Base-by-base conservation (phyloP, 1,140 invertebrate genomes). In the Argopecten irradians region DNA sequence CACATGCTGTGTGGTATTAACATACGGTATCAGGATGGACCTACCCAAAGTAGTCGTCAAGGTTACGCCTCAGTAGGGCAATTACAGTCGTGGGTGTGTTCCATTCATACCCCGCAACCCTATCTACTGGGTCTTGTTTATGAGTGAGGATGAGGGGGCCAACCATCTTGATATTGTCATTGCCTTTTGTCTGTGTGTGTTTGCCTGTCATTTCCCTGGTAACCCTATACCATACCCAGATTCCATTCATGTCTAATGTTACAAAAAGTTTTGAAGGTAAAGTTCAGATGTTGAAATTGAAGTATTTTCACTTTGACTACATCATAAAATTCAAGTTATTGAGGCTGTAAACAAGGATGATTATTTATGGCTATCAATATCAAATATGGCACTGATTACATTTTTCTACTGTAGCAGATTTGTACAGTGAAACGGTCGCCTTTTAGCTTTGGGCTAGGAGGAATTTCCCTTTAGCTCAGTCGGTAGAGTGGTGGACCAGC, bases 181-280 rank as follows among this genome's bases (percentile, higher is more conserved):
- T 71, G 7, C 55, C 55, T 28, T 5, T 71, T 71, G 55, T 71
- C 55, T 11, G 13, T 16, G 22, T 71, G n/a, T 71, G 55, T 71
- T 28, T 71, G 55, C 22, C 22, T 71, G 55, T 71, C 55, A 71
- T 7, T 71, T 5, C 28, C 55, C 2, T 5, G 22, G 55, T 28
- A n/a, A 71, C 16, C 55, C n/a, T 3, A 71, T 71, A 71, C 55
- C 28, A n/a, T n/a, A 28, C 22, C 13, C 22, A 71, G 28, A 71
- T 71, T 71, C 28, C 55, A 71, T 71, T 71, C 55, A 71, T 71
- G 55, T 71, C 28, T 71, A 71, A 71, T 71, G 55, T 71, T 71
- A 28, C 55, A 71, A 71, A 71, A 71, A 28, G 5, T 28, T 71
- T n/a, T 22, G n/a, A 71, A 71, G 28, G 16, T 46, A 1, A 46